Base-by-base conservation (phyloP, 1,140 invertebrate species). In the Leguminivora glycinivorella region DNA sequence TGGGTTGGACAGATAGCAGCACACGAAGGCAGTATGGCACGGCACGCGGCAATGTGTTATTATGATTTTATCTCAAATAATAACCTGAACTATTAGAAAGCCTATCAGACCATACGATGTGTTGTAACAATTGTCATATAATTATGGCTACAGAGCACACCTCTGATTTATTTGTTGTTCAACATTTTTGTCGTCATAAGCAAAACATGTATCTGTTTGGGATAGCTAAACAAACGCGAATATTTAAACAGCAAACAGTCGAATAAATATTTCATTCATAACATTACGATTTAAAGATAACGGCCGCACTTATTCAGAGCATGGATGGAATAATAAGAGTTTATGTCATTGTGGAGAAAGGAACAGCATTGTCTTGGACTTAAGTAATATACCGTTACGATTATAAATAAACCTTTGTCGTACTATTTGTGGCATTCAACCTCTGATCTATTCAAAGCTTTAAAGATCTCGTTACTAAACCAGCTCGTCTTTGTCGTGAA, bases 11-110 rank as follows among this genome's bases (percentile, higher is more conserved):
- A 52, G 63, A 71, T 63, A 58, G 10, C 10, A 70, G 71, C 52
- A 71, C 63, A 34, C 25, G 12, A 56, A 38, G 56, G 22, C 47
- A 68, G 70, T 67, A 19, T 60, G 40, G 43, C 72, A 66, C 22
- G 67, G 24, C 58, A 56, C 47, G 58, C 66, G 66, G 66, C 12
- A 29, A 22, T 68, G 67, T 63, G 68, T 71, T 52, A 76, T 72
- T 74, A 72, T 78, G 82, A 85, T 84, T 66, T 73, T 84, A 85
- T 84, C 81, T 69, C 67, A 75, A 79, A 80, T 79, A 72, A 80
- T 75, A 72, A 75, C 76, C 63, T 71, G 38, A 26, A 75, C 71
- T 73, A 78, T 79, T 79, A 82, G 70, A 72, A 77, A 63, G 73
- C 67, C 72, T 74, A 76, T 72, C 73, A 76, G 71, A 81, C 71